Evolutionary conservation across 2,888 invertebrate genomes (phyloP).

Genomic region (Dione juno): DNA sequence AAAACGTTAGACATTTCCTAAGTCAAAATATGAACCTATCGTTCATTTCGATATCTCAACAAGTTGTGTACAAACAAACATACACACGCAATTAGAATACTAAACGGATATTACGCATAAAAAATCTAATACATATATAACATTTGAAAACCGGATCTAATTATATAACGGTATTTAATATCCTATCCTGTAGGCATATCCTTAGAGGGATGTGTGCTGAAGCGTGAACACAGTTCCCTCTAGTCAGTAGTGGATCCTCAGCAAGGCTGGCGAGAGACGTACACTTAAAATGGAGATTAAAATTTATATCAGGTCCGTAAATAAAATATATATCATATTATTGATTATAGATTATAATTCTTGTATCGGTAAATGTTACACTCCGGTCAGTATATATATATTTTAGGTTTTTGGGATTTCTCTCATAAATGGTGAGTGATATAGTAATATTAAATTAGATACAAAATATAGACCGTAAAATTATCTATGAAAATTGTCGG

Average conservation of each 20-base stretch:
- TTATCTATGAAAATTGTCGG: no score
- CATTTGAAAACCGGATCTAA: slow-evolving; percentile 27
- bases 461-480: no score
- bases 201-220: slow-evolving; percentile 21
- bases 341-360: no score
- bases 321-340: no score
- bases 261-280: slow-evolving; percentile 24
- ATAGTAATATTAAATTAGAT: no score
- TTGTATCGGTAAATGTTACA: no score
- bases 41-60: no score
- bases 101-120: slow-evolving; percentile 11
- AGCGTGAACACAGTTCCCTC: slow-evolving; percentile 30
- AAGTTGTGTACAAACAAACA: background rate
- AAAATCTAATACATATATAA: slow-evolving; percentile 19
- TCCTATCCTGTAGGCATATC: slow-evolving; percentile 14
- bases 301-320: slow-evolving; percentile 26
- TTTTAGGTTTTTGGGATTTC: no score
- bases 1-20: no score
- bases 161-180: slow-evolving; percentile 22
- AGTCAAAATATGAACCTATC: no score
- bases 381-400: no score
- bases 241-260: slow-evolving; percentile 18
- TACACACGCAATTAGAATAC: background rate
- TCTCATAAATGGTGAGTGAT: no score
- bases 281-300: slow-evolving; percentile 32